Evolutionary conservation across 1,140 invertebrate genomes (phyloP), one percentile per base, ranked within the genome.

Genomic region (Ridgeia piscesae): DNA sequence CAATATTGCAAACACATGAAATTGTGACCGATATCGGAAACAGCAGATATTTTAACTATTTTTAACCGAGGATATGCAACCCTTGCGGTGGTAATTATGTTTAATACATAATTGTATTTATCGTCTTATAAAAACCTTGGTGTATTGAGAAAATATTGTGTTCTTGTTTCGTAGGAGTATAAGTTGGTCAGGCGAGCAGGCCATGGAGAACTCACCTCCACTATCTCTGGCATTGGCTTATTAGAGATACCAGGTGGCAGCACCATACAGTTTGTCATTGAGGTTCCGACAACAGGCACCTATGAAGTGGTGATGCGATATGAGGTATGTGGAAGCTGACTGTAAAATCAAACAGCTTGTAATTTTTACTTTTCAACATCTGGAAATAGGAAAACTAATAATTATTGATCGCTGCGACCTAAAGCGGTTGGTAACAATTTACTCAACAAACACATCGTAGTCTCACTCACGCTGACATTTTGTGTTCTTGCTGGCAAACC

Each of bases 271-370:
- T 35, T 42, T 90, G 35, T 21, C 34, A 34, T 90, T 34, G 35
- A 34, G 33, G 89, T 42, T 35, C 89, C 6, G 35, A 21, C 31
- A n/a, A 90, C 89, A 6, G 9, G 34, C 8, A 35, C 89, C 89
- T 90, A 90, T 27, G 21, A 90, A 35, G 89, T 90, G 34, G 89
- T 90, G 35, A 35, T 90, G n/a, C 34, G 89, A 90, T 90, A 90
- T 90, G 89, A 90, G 89, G 89, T 90, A 90, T 4, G 31, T 27
- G 33, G 35, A 21, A 90, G 35, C 35, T 33, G 21, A 14, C 0
- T 33, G 27, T 77, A 77, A n/a, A n/a, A n/a, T n/a, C n/a, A n/a
- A n/a, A n/a, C n/a, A n/a, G n/a, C n/a, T n/a, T n/a, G n/a, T n/a
- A n/a, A n/a, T n/a, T n/a, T n/a, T n/a, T n/a, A n/a, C n/a, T n/a